Evolutionary conservation across 92 coral and sea anemone species (phyloP).

Genomic region (Bergia sp.): DNA sequence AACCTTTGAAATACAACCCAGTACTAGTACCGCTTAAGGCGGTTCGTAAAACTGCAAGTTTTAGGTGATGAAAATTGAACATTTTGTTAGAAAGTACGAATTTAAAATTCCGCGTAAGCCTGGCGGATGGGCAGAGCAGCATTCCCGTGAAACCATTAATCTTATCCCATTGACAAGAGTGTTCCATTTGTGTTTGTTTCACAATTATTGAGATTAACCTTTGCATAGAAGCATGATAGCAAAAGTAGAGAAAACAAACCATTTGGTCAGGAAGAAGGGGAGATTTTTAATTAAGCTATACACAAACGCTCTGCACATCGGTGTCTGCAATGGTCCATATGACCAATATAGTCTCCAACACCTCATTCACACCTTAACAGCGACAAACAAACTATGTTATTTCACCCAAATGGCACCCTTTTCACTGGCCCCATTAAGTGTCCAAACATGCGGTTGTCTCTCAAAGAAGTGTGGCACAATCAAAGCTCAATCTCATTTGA

Average conservation of each 20-base stretch:
- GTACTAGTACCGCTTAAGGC: conserved; percentile 14
- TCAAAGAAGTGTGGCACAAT: not conserved
- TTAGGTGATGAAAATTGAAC: not conserved
- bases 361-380: conserved; percentile 45
- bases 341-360: conserved; percentile 9
- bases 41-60: not conserved
- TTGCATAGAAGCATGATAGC: not conserved
- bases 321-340: conserved; percentile 15
- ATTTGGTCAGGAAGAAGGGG: not conserved
- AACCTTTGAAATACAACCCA: conserved; percentile 36
- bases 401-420: conserved; percentile 16
- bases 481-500: not conserved
- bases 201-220: conserved; percentile 77
- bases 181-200: conserved; percentile 84
- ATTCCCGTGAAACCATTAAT: conserved; percentile 77
- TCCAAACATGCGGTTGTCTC: conserved; percentile 29
- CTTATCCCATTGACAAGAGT: conserved; percentile 76
- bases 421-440: conserved; percentile 28
- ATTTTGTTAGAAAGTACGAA: conserved; percentile 1
- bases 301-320: not conserved
- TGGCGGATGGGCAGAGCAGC: conserved; percentile 13
- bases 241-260: not conserved
- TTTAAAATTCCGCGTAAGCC: not conserved
- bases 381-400: conserved; percentile 30
- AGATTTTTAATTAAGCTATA: not conserved